Evolutionary conservation across 2,888 invertebrate species (phyloP), one percentile per base, ranked within the genome.

Genomic region (Heteromyza rotundicornis): DNA sequence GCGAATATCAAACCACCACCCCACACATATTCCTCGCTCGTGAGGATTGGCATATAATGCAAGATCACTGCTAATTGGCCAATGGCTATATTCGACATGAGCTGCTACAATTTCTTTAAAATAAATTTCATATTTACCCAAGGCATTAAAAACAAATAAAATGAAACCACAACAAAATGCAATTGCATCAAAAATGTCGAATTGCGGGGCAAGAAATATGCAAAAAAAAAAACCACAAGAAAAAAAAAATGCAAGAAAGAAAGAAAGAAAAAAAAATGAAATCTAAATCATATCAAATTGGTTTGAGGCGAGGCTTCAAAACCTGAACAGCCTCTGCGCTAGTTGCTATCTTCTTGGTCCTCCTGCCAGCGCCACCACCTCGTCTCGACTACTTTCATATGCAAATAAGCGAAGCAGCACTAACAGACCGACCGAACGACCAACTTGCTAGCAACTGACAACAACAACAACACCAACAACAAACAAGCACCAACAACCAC

Each of bases 401-500:
- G 73, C 69, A 70, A 71, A 73, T 73, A 70, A 72, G 24, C 17
- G 23, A 14, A 57, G 57, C 62, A 49, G 54, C 56, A 61, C 35
- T 61, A 40, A 22, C 23, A 32, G 36, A 55, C 19, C 32, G 40
- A n/a, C 32, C 7, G 36, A 10, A 20, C 22, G 19, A 20, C 22
- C 40, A 40, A 40, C 40, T 27, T 27, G 27, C 27, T 10, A n/a
- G 40, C 40, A 40, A 40, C 40, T 10, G n/a, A 54, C 54, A 35
- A 22, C 50, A 47, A 47, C 50, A 50, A 22, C 50, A 50, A 22
- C 47, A 47, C 10, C 12, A 50, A n/a, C 22, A 50, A 27, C 57
- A 60, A 56, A 60, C 27, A 47, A 49, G 44, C 64, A 36, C 65
- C 70, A 62, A 66, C 69, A 69, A 70, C 73, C 77, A 74, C 73